A percentile compares a stretch with the other conserved stretches of the same genome.
Evolutionary conservation across 2,113 vertebrate species (phyloP).

Genomic region (Daubentonia madagascariensis): DNA sequence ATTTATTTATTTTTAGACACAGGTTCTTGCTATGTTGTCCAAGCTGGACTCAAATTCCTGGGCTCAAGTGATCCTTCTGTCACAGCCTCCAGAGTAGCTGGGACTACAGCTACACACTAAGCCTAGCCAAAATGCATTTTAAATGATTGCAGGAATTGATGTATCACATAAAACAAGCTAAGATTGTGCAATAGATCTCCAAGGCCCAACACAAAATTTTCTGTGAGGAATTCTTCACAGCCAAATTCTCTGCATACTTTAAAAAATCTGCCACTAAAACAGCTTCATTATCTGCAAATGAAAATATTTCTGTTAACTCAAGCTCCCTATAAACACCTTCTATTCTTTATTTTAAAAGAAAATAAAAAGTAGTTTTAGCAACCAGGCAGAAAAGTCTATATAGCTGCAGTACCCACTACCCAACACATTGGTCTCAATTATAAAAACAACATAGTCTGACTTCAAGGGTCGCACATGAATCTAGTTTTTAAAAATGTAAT

Average conservation of each 20-base stretch:
- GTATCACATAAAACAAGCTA: background rate
- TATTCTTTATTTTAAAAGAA: background rate
- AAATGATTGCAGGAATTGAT: background rate
- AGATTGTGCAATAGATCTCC: background rate
- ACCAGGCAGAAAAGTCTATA: background rate
- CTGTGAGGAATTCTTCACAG: background rate
- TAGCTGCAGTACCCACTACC: background rate
- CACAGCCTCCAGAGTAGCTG: no score
- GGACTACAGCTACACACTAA: no score
- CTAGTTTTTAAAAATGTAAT: background rate
- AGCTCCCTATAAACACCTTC: background rate
- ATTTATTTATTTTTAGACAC: no score
- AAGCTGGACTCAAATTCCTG: no score
- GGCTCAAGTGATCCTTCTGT: no score
- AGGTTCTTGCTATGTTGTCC: no score
- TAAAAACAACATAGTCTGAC: background rate
- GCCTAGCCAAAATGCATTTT: background rate
- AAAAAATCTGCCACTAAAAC: constrained; percentile 2
- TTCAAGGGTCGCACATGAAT: background rate
- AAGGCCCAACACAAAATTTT: background rate
- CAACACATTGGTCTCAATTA: background rate
- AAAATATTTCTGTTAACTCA: background rate
- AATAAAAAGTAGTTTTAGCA: background rate
- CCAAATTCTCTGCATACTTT: background rate
- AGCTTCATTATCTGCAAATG: background rate